Evolutionary conservation across 2,113 vertebrate species (phyloP).

Genomic region (Pterocles gutturalis): DNA sequence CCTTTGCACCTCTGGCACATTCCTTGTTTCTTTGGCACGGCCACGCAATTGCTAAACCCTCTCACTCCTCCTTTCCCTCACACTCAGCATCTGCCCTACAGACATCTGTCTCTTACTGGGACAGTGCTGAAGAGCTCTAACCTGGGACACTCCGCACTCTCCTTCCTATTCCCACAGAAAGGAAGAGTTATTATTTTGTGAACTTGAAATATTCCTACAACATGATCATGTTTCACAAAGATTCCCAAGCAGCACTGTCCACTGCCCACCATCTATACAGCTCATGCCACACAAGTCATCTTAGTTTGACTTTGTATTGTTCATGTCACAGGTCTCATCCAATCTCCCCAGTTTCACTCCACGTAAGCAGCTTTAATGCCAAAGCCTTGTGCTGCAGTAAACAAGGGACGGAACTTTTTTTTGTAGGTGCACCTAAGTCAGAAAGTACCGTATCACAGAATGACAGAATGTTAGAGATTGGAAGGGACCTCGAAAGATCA

Average conservation of each 20-base stretch:
- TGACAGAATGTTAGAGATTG: too few species aligned
- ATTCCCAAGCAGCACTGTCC: background rate
- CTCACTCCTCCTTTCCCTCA: background rate
- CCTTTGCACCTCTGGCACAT: background rate
- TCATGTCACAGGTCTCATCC: background rate
- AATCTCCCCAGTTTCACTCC: fast-evolving
- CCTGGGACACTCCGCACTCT: background rate
- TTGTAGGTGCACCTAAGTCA: background rate
- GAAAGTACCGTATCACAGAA: too few species aligned
- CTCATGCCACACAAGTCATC: background rate
- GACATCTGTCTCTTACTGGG: background rate
- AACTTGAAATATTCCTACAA: background rate
- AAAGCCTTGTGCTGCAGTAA: background rate
- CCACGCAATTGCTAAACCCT: background rate
- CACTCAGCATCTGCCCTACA: background rate
- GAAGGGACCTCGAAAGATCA: too few species aligned
- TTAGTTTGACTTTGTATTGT: fast-evolving
- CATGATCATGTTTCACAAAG: background rate
- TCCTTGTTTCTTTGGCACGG: background rate
- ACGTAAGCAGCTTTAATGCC: fast-evolving
- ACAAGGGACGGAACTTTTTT: fast-evolving
- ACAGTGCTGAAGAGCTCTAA: background rate
- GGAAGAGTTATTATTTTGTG: background rate
- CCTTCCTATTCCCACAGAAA: background rate
- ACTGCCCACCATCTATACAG: background rate